Evolutionary conservation across 2,797 vertebrate species (phyloP).

Genomic region (Euphonia xanthogaster): DNA sequence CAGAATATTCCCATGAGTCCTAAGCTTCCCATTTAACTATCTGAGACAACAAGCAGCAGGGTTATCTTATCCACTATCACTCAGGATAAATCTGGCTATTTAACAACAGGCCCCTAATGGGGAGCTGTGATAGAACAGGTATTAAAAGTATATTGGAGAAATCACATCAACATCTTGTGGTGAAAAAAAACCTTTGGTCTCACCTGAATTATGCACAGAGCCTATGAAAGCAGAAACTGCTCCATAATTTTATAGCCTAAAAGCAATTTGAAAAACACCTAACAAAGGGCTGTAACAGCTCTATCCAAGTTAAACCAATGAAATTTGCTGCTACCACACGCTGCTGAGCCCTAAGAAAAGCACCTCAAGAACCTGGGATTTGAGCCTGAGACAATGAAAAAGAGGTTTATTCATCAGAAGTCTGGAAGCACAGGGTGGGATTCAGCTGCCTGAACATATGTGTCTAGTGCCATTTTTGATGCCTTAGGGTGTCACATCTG

Average conservation of each 20-base stretch:
- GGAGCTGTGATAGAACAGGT: not conserved
- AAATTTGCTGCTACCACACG: constrained; percentile 32
- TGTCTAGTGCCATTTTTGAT: constrained; percentile 44
- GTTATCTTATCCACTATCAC: not conserved
- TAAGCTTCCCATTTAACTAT: not conserved
- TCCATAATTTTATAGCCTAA: constrained; percentile 49
- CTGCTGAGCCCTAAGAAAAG: constrained; percentile 51
- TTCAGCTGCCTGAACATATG: constrained; percentile 48
- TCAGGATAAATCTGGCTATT: constrained; percentile 5
- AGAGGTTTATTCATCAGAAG: constrained; percentile 43
- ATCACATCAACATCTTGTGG: constrained; percentile 50
- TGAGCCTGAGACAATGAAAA: constrained; percentile 36
- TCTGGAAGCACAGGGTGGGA: constrained; percentile 38
- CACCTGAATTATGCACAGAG: not conserved
- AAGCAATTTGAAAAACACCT: constrained; percentile 50
- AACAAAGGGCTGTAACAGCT: constrained; percentile 55
- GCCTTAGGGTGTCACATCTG: constrained; percentile 7
- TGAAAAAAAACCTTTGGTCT: constrained; percentile 51
- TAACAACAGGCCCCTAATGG: constrained; percentile 8
- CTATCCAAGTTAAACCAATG: constrained; percentile 47
- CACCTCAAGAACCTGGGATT: constrained; percentile 45
- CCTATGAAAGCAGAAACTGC: constrained; percentile 41
- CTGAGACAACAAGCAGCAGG: not conserved
- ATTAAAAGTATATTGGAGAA: constrained; percentile 41
- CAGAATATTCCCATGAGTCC: not conserved